Evolutionary conservation across 2,113 vertebrate species (phyloP).

Genomic region (Paraplagusia blochii): DNA sequence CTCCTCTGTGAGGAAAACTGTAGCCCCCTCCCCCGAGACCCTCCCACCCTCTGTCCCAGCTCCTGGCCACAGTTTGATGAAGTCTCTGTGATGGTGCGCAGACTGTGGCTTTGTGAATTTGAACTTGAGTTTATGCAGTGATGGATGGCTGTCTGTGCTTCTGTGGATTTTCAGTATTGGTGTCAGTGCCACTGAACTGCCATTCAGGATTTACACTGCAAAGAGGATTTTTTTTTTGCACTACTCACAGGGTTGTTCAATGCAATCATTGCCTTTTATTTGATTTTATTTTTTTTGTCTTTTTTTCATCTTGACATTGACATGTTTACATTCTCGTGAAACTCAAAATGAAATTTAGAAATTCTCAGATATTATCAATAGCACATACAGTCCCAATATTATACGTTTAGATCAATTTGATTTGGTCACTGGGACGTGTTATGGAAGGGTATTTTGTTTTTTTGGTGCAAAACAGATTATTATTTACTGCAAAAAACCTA

Average conservation of each 20-base stretch:
- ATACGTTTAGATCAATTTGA: too few species aligned
- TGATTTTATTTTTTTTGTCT: conserved; percentile 17
- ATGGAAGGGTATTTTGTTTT: too few species aligned
- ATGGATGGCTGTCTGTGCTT: conserved; percentile 26
- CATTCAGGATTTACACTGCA: conserved; percentile 37
- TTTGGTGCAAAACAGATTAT: too few species aligned
- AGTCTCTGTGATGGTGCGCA: conserved; percentile 33
- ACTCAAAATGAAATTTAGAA: not conserved
- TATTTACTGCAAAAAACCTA: too few species aligned
- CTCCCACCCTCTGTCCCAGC: conserved; percentile 1
- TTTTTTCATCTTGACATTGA: not conserved
- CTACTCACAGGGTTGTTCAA: conserved; percentile 46
- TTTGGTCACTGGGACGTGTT: too few species aligned
- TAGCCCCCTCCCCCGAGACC: conserved; percentile 9
- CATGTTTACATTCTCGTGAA: conserved; percentile 6
- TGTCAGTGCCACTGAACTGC: conserved; percentile 34
- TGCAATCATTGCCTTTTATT: conserved; percentile 32
- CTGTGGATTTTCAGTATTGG: conserved; percentile 55
- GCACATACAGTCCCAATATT: too few species aligned
- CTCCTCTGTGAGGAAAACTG: conserved; percentile 74
- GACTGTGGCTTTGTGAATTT: conserved; percentile 28
- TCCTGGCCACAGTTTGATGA: conserved; percentile 10
- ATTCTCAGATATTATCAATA: not conserved
- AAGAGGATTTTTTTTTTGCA: conserved; percentile 54
- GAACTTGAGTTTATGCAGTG: conserved; percentile 28